Percentiles rank a stretch among this genome's conserved stretches.
These are phyloP conservation scores for Anolis sagrei DNA, from an alignment of 2,113 vertebrate species.

Conservation along the genomic window DNA sequence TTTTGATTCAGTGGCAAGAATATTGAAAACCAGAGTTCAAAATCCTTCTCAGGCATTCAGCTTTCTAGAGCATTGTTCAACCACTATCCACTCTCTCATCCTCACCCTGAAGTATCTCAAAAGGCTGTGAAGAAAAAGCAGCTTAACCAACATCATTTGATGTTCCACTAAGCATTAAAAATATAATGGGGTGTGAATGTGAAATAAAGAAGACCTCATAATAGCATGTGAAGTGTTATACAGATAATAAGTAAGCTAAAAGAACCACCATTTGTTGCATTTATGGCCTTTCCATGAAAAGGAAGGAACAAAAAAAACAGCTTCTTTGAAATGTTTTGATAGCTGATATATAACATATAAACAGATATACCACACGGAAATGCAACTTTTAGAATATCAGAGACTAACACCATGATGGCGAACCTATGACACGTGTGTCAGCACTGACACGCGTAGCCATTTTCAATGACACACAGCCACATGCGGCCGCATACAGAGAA, in stretches of 20 bases:
- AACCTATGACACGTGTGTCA: no score
- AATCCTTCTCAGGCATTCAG: background rate
- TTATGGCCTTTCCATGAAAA: background rate
- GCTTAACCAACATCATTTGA: background rate
- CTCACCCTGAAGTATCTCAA: background rate
- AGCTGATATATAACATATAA: background rate
- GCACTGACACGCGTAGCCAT: no score
- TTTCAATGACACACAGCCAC: no score
- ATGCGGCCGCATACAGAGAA: no score
- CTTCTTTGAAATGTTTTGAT: background rate
- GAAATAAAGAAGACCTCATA: background rate
- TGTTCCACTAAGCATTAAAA: background rate
- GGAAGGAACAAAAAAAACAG: background rate
- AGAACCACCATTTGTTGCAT: background rate
- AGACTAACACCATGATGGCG: no score
- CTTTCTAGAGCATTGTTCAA: background rate
- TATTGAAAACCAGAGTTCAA: background rate
- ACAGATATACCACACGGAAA: background rate
- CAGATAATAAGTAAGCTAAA: background rate
- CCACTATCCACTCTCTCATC: background rate
- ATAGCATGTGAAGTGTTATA: no score
- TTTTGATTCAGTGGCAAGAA: background rate
- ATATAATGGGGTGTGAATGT: background rate
- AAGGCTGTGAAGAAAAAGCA: background rate
- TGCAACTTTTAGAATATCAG: background rate